Conservation (phyloP, 2,888 invertebrate species). For the Congeria kusceri region DNA sequence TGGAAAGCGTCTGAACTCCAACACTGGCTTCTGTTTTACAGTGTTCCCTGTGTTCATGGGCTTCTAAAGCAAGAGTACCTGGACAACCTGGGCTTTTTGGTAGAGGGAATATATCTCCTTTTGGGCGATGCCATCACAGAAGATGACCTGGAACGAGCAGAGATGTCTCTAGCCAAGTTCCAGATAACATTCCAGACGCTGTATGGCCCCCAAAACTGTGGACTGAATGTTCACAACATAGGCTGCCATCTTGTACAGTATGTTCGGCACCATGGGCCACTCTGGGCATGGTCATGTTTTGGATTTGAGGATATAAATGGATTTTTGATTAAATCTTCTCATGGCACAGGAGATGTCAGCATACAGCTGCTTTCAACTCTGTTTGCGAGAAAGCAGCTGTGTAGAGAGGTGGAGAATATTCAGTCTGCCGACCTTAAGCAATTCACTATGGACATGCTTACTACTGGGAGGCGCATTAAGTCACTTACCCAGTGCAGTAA, state of each 20-base stretch:
- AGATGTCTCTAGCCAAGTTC: no score
- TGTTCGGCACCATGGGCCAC: constrained; percentile 26
- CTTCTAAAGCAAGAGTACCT: not conserved
- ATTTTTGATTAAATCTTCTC: constrained; percentile 6
- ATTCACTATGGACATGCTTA: no score
- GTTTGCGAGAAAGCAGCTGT: not conserved
- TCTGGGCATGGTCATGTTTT: constrained; percentile 49
- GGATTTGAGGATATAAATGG: constrained; percentile 38
- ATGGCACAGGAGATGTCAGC: constrained; percentile 20
- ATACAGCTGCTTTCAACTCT: constrained; percentile 2
- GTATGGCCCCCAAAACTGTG: constrained; percentile 24
- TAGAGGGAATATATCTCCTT: no score
- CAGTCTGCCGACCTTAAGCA: no score
- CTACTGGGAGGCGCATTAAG: not conserved
- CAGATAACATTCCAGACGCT: constrained; percentile 17
- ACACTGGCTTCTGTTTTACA: constrained; percentile 35
- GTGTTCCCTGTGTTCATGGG: constrained; percentile 32
- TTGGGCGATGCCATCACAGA: no score
- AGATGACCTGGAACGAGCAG: no score
- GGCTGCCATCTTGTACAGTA: constrained; percentile 30
- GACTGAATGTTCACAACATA: constrained; percentile 26
- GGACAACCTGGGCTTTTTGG: no score
- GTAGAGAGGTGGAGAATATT: not conserved
- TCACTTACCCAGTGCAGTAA: not conserved
- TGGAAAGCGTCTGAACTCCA: constrained; percentile 48